Conservation (phyloP, 2,888 invertebrate species). For the Mamestra brassicae region DNA sequence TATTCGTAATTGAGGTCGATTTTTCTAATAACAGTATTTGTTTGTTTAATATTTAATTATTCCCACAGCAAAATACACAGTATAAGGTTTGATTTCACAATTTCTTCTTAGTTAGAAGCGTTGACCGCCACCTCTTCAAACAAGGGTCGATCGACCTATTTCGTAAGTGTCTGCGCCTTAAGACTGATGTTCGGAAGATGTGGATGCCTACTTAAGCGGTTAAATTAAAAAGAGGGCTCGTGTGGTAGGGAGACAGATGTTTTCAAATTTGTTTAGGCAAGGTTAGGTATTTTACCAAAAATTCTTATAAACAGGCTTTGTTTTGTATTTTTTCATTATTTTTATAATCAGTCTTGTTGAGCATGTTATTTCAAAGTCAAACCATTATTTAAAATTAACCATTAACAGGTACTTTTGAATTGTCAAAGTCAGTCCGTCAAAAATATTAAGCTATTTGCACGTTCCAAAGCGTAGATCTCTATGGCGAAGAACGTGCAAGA, state of each 20-base stretch:
- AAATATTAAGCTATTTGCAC: too few relatives aligned
- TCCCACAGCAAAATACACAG: not conserved
- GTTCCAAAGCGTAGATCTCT: too few relatives aligned
- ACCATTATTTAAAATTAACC: too few relatives aligned
- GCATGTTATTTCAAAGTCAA: too few relatives aligned
- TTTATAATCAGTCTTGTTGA: not conserved
- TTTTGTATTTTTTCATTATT: not conserved
- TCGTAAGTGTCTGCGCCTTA: slow-evolving; percentile 41
- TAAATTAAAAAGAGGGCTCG: slow-evolving; percentile 36
- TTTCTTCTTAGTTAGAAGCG: slow-evolving; percentile 14
- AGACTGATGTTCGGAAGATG: slow-evolving; percentile 41
- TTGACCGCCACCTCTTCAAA: slow-evolving; percentile 43
- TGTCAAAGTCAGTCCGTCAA: too few relatives aligned
- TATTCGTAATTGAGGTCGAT: too few relatives aligned
- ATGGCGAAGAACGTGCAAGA: too few relatives aligned
- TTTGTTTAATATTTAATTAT: too few relatives aligned
- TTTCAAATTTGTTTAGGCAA: slow-evolving; percentile 18
- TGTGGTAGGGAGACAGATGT: slow-evolving; percentile 4
- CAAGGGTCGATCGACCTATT: slow-evolving; percentile 60
- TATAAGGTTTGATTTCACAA: slow-evolving; percentile 18
- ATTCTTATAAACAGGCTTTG: not conserved
- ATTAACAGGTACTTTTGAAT: too few relatives aligned
- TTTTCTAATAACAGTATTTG: too few relatives aligned
- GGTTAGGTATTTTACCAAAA: not conserved
- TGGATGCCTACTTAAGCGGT: slow-evolving; percentile 31